Base-by-base conservation (phyloP, 2,797 vertebrate genomes). In the Podarcis siculus region DNA sequence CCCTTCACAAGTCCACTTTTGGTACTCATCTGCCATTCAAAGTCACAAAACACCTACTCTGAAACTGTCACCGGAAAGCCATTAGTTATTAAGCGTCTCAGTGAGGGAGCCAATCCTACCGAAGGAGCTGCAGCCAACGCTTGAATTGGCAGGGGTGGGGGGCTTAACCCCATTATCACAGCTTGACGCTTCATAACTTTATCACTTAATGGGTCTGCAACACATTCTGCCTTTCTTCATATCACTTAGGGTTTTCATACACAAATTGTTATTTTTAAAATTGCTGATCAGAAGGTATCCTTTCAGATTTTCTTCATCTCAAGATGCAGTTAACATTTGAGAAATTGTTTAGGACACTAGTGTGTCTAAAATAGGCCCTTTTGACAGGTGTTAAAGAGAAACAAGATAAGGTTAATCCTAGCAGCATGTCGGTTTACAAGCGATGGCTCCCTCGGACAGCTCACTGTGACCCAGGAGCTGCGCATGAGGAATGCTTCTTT, bases 341-440 rank as follows among this genome's bases (percentile, higher is more conserved):
- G 79, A 93, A 94, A 95, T 93, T 85, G 90, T 87, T 92, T 88
- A 39, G 86, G 94, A 94, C 88, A 8, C 87, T 89, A 17, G 3
- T 0, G 90, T 91, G 94, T 96, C 96, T 96, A 96, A 97, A 97
- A 96, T 95, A 97, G 96, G 88, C 88, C 58, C 94, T 96, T 96
- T 96, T 93, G 93, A 95, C 95, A 96, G 94, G 95, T 96, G 94
- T 86, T 80, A 90, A 95, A 93, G 93, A 95, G 92, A 94, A 95
- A 95, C 90, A 88, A 94, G 95, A 95, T 95, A 95, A 95, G 95
- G 95, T 95, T 96, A 96, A 95, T 95, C 95, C 84, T 73, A 35
- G 79, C 88, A 94, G 93, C 88, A 93, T 93, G 93, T 93, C 90
- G 89, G 3, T 92, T 93, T 94, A 85, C 89, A 80, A 82, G 92